These are phyloP conservation scores for Papilio demoleus DNA, from an alignment of 2,888 invertebrate genomes.

Conservation along the genomic window DNA sequence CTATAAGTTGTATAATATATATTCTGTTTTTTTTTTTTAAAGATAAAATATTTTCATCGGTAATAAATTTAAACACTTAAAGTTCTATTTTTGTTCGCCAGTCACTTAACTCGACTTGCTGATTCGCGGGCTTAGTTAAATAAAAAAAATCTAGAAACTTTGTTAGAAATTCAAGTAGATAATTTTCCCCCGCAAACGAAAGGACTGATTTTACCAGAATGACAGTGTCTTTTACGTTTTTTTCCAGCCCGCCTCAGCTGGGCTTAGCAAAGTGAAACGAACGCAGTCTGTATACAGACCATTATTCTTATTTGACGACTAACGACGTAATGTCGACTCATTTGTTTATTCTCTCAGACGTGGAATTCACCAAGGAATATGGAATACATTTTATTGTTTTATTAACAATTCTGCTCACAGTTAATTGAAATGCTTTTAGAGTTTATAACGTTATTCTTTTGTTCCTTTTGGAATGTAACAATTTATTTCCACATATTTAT, in stretches of 20 bases:
- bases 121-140: no score
- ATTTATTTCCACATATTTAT: no score
- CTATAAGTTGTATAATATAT: no score
- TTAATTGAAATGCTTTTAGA: constrained; percentile 24
- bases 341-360: constrained; percentile 29
- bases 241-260: constrained; percentile 1
- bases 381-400: constrained; percentile 17
- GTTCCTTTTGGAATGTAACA: neutral
- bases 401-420: constrained; percentile 9
- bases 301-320: constrained; percentile 38
- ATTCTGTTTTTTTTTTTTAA: no score
- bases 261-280: constrained; percentile 29
- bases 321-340: constrained; percentile 33
- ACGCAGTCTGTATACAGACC: constrained; percentile 33
- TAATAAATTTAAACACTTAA: no score
- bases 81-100: neutral
- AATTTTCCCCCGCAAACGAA: constrained; percentile 4
- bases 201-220: constrained; percentile 17
- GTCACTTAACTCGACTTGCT: no score
- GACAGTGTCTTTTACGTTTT: constrained; percentile 22
- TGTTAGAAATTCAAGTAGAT: neutral
- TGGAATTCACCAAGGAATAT: constrained; percentile 6
- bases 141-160: neutral
- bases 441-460: constrained; percentile 14
- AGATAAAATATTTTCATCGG: no score